Percentiles rank a stretch among this genome's conserved stretches.
These are phyloP conservation scores for Nannospalax galili DNA, from an alignment of 2,113 vertebrate genomes.

Conservation along the genomic window DNA sequence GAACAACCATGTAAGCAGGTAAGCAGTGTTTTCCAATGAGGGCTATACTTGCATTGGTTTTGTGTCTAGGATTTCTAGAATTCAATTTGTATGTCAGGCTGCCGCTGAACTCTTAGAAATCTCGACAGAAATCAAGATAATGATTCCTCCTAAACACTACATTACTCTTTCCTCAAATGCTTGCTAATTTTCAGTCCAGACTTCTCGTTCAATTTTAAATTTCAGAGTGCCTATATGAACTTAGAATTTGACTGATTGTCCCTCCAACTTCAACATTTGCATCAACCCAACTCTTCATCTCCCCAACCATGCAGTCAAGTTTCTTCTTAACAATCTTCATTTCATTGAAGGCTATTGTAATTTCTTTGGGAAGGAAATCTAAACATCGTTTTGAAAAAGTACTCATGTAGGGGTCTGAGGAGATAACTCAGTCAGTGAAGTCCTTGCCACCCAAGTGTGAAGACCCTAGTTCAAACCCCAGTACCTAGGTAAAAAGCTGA, in stretches of 20 bases:
- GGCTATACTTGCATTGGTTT: not conserved
- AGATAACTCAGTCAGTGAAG: not conserved
- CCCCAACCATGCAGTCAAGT: not conserved
- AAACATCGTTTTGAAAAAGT: slow-evolving; percentile 21
- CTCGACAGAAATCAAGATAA: not conserved
- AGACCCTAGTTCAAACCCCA: not conserved
- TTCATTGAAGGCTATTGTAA: not conserved
- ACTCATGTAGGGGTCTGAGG: not conserved
- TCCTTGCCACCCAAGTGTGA: not conserved
- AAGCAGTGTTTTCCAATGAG: not conserved
- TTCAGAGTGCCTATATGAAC: not conserved
- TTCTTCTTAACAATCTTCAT: not conserved
- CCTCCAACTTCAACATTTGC: not conserved
- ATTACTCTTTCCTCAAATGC: not conserved
- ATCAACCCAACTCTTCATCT: not conserved
- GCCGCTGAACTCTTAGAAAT: not conserved
- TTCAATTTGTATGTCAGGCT: not conserved
- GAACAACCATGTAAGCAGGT: not conserved
- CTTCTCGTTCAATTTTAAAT: not conserved
- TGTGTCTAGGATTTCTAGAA: not conserved
- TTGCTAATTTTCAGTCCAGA: not conserved
- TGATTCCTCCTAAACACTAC: not conserved
- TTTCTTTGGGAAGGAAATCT: not conserved
- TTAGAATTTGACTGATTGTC: not conserved
- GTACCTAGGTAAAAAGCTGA: not conserved